Evolutionary conservation across 1,140 invertebrate species (phyloP).

Genomic region (Drosophila trapezifrons): DNA sequence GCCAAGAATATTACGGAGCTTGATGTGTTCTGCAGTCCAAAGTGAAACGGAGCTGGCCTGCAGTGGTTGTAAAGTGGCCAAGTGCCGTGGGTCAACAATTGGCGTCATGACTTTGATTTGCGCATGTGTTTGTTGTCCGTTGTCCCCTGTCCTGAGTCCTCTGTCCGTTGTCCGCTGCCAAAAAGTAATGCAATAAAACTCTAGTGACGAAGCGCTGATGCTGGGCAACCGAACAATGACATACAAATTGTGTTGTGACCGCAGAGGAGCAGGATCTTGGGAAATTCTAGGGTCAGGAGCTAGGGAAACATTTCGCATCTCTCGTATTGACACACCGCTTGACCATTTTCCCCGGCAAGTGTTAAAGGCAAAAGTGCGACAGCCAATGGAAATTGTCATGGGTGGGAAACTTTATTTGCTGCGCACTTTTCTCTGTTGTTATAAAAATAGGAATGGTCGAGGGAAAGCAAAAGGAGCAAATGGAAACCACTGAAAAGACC

Average conservation of each 20-base stretch:
- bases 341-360: constrained; percentile 40
- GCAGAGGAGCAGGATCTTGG: constrained; percentile 20
- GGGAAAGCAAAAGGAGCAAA: constrained; percentile 5
- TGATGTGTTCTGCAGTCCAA: constrained; percentile 19
- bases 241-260: constrained; percentile 75
- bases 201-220: constrained; percentile 40
- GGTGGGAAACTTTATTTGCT: constrained; percentile 61
- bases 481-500: constrained; percentile 15
- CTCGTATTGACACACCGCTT: constrained; percentile 42
- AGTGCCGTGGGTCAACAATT: constrained; percentile 69
- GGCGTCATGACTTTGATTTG: constrained; percentile 71
- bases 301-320: constrained; percentile 26
- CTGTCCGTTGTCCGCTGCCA: neutral
- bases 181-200: constrained; percentile 70
- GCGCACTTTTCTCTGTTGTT: constrained; percentile 30
- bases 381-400: constrained; percentile 59
- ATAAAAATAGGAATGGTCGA: constrained; percentile 23
- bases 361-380: constrained; percentile 45
- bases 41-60: constrained; percentile 2
- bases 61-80: constrained; percentile 56
- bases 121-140: constrained; percentile 56
- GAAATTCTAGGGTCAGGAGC: constrained; percentile 13
- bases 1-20: constrained; percentile 42
- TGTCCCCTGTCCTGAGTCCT: neutral
- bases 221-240: constrained; percentile 55